Conservation (phyloP, 2,113 vertebrate species). For the Progne subis region DNA sequence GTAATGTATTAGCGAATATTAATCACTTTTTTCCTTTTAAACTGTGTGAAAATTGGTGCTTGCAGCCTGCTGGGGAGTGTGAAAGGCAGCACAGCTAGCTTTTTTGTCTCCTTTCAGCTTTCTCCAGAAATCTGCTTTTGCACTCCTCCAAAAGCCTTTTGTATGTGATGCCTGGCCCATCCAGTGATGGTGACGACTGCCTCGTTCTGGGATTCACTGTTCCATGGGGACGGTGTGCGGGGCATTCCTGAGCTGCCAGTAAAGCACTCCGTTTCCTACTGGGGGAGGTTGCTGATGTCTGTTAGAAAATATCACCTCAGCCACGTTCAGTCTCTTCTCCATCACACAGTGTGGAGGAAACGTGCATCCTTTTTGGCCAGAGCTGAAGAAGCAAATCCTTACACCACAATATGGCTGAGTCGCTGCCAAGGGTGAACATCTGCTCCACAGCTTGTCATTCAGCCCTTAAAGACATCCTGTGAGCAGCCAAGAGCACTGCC, state of each 20-base stretch:
- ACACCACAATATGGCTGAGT: background rate
- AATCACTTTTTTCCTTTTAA: background rate
- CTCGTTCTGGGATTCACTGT: background rate
- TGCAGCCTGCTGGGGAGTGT: background rate
- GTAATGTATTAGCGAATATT: background rate
- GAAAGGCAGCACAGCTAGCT: background rate
- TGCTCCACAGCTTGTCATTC: slow-evolving; percentile 35
- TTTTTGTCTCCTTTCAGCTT: slow-evolving; percentile 11
- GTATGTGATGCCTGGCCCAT: slow-evolving; percentile 23
- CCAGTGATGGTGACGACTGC: background rate
- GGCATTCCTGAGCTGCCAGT: background rate
- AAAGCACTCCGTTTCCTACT: background rate
- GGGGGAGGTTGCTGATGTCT: background rate
- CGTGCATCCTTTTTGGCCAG: background rate
- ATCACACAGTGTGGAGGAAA: background rate
- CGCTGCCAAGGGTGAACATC: slow-evolving; percentile 34
- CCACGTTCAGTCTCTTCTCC: background rate
- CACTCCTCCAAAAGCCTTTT: slow-evolving; percentile 28
- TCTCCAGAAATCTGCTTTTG: slow-evolving; percentile 27
- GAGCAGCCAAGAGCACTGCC: background rate
- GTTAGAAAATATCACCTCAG: background rate
- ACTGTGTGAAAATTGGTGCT: background rate
- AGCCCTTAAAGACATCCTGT: background rate
- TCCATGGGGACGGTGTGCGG: background rate
- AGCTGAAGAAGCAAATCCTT: background rate